Evolutionary conservation across 2,113 vertebrate genomes (phyloP), one percentile per base, ranked within the genome.

Genomic region (Spea bombifrons): DNA sequence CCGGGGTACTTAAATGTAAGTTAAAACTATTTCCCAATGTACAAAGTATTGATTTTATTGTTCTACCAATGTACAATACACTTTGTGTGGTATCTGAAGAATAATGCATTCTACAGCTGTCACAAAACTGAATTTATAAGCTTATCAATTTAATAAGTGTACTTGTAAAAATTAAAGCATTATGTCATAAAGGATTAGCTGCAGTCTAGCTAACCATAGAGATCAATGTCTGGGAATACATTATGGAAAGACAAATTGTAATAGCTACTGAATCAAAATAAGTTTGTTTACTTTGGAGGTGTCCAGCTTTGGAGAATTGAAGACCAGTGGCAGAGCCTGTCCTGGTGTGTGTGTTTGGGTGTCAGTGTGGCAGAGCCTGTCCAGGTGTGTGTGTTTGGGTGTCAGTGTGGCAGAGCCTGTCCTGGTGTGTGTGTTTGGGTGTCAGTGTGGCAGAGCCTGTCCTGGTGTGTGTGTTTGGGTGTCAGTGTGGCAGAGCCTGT

Each of bases 11-110:
- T 80, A 80, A 80, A 80, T 80, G 71, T 74, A 80, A 80, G 78
- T 80, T 80, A 80, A 80, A 80, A 80, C 78, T 80, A 80, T 80
- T 80, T 80, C 65, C 78, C 78, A 80, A 74, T 80, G 78, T 80
- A 80, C 16, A 67, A 68, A 68, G 71, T 80, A 80, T 80, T 80
- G 78, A 80, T 80, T 74, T 68, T 13, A 74, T 17, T 61, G 78
- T 80, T 74, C 63, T 43, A 80, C 64, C 65, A 53, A 66, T 64
- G 76, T 66, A 49, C 10, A 70, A 73, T 79, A 72, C 76, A 80
- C 71, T 80, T 80, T 68, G 71, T 74, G 71, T 12, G 52, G 78
- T 67, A 80, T 80, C 64, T 61, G 50, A 57, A 74, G 50, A 16
- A 61, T 80, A 49, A 71, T 49, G 71, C 71, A 50, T 67, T 74